Percentiles rank a stretch among this genome's conserved stretches.
phyloP scores from a whole-genome alignment of 2,888 invertebrate species.

The Drosophila anomelani region DNA sequence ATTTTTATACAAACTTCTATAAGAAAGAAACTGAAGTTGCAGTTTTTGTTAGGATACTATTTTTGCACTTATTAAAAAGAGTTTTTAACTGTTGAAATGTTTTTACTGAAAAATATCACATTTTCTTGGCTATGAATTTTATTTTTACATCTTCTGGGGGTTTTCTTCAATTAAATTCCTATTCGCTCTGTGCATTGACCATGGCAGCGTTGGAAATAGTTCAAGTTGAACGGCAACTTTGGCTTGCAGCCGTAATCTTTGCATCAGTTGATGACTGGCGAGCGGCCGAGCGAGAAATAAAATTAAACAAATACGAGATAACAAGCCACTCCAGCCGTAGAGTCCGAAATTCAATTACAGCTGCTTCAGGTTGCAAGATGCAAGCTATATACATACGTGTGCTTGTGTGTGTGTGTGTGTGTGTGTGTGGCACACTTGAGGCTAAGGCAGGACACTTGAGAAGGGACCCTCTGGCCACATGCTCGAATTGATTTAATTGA shows the following conservation, averaged over 20 bases:
- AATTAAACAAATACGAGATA: constrained; percentile 71
- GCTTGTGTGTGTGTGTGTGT: constrained; percentile 13
- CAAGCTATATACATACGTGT: background rate
- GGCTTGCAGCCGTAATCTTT: constrained; percentile 39
- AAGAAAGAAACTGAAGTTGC: background rate
- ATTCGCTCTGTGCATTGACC: constrained; percentile 1
- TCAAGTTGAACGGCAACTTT: constrained; percentile 10
- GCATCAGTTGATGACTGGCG: constrained; percentile 41
- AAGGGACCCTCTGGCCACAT: constrained; percentile 38
- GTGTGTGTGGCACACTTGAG: constrained; percentile 12
- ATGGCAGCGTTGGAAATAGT: constrained; percentile 13
- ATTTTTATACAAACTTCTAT: background rate
- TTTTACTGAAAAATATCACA: background rate
- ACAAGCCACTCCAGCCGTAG: constrained; percentile 55
- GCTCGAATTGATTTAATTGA: constrained; percentile 63
- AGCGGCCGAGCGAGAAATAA: constrained; percentile 51
- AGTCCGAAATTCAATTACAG: constrained; percentile 38
- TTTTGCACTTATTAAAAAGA: background rate
- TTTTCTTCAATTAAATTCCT: too few relatives aligned
- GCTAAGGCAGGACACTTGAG: constrained; percentile 18
- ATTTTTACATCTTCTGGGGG: background rate
- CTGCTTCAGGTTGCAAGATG: constrained; percentile 38
- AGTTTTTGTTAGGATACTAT: background rate
- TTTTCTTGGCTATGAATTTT: background rate
- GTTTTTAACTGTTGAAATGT: background rate